Evolutionary conservation across 2,113 vertebrate genomes (phyloP), one percentile per base, ranked within the genome.

Genomic region (Nicator chloris): DNA sequence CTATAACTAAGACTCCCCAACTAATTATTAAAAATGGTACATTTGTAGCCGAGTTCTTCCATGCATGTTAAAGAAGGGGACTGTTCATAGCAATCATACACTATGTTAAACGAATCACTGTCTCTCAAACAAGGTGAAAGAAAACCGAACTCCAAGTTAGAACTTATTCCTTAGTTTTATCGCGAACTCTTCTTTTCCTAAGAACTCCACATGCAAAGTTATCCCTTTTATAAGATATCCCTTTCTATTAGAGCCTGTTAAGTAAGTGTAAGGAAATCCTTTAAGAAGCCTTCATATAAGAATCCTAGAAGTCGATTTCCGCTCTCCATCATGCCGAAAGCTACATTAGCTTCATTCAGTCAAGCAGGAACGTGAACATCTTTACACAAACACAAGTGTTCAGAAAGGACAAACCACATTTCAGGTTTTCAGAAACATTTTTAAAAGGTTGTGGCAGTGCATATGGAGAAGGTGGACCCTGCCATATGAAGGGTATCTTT

Each of bases 61-160:
- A 1, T 6, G 28, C 21, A 23, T 0, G 0, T 39, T 64, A 35
- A 86, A 23, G 28, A 86, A 88, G 10, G 15, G 19, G 6, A 40
- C 28, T 76, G 31, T 1, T 27, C n/a, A 73, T 20, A 60, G 8
- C 28, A 20, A 82, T 60, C 9, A 35, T 1, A 17, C 6, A 8
- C 28, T 22, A 0, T 2, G 17, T 47, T 30, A 80, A 60, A 59
- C 23, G 2, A 82, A 85, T 35, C 24, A 12, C 22, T 9, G 3
- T 28, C 42, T 76, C 42, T 73, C 71, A 73, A 88, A 33, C 0
- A 0, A 89, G 21, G 22, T 40, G 37, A 85, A 72, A 10, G 14
- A 71, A 94, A 79, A 72, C 4, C 39, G 51, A 84, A 51, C 40
- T 65, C n/a, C 22, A 54, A 45, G 50, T 42, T 9, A 30, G 22